Conservation (phyloP, 2,888 invertebrate species). For the Melieria picta region DNA sequence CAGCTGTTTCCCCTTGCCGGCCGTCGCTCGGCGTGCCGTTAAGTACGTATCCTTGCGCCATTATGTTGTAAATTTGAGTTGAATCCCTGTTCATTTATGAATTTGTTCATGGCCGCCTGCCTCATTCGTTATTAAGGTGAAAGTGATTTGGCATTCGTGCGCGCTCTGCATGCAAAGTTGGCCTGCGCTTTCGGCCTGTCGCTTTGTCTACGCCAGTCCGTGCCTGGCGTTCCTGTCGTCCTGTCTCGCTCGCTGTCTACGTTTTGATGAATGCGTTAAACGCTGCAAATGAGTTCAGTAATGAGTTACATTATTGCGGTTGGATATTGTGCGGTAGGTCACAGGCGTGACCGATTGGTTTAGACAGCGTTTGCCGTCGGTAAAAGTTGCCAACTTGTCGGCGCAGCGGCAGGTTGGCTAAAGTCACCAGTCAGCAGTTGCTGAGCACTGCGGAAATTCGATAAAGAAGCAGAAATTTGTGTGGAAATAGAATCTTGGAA, state of each 20-base stretch:
- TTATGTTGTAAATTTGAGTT: constrained; percentile 57
- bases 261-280: constrained; percentile 30
- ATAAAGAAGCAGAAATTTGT: too few species aligned
- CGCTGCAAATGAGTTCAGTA: constrained; percentile 36
- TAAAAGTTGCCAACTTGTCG: constrained; percentile 17
- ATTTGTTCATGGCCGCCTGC: constrained; percentile 42
- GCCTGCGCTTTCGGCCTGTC: not conserved
- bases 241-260: not conserved
- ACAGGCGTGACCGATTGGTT: constrained; percentile 27
- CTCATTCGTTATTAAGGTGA: constrained; percentile 33
- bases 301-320: constrained; percentile 36
- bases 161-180: constrained; percentile 30
- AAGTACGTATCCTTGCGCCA: constrained; percentile 21
- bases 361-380: constrained; percentile 6
- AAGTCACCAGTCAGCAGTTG: too few species aligned
- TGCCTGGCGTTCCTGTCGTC: constrained; percentile 3
- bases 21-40: not conserved
- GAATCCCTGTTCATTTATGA: constrained; percentile 59
- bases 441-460: too few species aligned
- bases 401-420: too few species aligned
- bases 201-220: constrained; percentile 21
- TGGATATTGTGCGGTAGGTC: constrained; percentile 24
- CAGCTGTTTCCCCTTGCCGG: not conserved
- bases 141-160: constrained; percentile 43
- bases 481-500: too few species aligned